These are phyloP conservation scores for Nothocercus julius DNA, from an alignment of 2,113 vertebrate genomes.

Conservation along the genomic window DNA sequence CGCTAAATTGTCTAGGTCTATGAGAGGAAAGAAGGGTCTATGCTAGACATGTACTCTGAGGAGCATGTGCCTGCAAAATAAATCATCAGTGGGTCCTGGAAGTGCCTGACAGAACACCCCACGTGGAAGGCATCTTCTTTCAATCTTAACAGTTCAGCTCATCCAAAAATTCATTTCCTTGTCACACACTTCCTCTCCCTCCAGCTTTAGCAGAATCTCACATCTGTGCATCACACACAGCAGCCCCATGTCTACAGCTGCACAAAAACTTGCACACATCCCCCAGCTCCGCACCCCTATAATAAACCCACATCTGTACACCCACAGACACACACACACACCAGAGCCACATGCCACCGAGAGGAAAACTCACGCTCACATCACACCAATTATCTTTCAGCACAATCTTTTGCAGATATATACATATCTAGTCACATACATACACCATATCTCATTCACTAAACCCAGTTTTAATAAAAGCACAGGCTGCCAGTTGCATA, in stretches of 20 bases:
- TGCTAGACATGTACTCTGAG: not conserved
- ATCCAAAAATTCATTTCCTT: not conserved
- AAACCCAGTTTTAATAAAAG: not conserved
- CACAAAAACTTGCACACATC: accelerated
- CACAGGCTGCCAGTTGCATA: accelerated
- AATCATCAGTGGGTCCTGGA: accelerated
- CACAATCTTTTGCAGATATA: not conserved
- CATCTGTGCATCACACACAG: too few species aligned
- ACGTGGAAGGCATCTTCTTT: not conserved
- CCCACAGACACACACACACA: too few species aligned
- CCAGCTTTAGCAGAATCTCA: not conserved
- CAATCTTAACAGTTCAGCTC: not conserved
- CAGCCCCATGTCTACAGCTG: not conserved
- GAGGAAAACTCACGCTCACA: accelerated
- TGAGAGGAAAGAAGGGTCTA: not conserved
- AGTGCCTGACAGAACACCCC: not conserved
- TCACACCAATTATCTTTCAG: not conserved
- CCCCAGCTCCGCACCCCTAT: not conserved
- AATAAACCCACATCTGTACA: not conserved
- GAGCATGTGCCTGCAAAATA: not conserved
- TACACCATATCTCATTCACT: not conserved
- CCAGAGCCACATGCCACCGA: not conserved
- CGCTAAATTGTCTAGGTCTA: not conserved
- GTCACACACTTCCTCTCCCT: not conserved
- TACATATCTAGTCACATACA: not conserved